phyloP scores from a whole-genome alignment of 1,140 invertebrate species.

The Arctopsyche grandis region DNA sequence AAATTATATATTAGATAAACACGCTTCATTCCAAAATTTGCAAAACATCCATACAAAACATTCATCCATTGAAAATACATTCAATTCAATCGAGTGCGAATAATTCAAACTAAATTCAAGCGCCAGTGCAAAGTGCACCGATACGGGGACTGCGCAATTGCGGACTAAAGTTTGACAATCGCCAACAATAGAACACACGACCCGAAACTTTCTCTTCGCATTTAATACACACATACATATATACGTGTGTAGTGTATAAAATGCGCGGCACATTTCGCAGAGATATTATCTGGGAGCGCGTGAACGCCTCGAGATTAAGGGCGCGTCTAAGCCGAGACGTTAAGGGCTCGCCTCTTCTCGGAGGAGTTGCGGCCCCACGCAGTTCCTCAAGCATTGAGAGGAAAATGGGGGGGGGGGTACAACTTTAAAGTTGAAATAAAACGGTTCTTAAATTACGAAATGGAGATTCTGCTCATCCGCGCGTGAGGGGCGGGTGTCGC shows the following conservation, averaged over 20 bases:
- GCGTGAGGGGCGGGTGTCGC: not conserved
- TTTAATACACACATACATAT: no score
- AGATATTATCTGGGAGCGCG: slow-evolving; percentile 1
- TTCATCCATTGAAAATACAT: no score
- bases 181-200: not conserved
- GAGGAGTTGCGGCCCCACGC: no score
- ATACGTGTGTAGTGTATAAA: no score
- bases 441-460: slow-evolving; percentile 32
- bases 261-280: not conserved
- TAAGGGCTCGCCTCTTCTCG: no score
- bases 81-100: no score
- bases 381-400: no score
- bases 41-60: no score
- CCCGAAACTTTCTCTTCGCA: not conserved
- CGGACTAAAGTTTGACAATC: no score
- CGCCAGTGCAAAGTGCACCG: not conserved
- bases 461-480: slow-evolving; percentile 7
- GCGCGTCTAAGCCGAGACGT: no score
- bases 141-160: not conserved
- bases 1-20: no score
- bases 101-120: not conserved
- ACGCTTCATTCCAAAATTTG: no score
- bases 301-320: not conserved
- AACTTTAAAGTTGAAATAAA: slow-evolving; percentile 25
- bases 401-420: not conserved